Conservation (phyloP, 2,797 vertebrate genomes). For the Onychomys torridus region DNA sequence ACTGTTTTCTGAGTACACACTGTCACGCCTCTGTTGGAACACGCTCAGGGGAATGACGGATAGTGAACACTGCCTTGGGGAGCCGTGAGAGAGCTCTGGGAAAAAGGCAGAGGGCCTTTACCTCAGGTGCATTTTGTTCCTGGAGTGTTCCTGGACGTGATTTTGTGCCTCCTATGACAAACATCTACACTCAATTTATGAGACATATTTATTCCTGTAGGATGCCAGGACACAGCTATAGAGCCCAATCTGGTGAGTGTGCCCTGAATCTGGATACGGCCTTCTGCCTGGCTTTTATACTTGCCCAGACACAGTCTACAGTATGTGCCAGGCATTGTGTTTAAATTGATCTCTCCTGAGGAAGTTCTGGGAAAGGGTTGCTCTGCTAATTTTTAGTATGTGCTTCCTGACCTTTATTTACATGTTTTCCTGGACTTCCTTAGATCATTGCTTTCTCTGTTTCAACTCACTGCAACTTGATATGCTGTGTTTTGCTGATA, state of each 20-base stretch:
- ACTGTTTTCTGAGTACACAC: neutral
- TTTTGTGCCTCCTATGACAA: neutral
- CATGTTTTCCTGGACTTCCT: neutral
- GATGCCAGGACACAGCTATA: neutral
- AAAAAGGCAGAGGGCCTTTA: neutral
- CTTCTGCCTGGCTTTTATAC: neutral
- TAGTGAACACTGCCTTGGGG: neutral
- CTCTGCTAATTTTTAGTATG: neutral
- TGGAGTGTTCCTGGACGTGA: neutral
- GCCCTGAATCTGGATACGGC: neutral
- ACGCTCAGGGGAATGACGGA: neutral
- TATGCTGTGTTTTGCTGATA: neutral
- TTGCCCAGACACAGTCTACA: neutral
- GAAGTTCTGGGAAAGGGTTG: neutral
- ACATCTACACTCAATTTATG: neutral
- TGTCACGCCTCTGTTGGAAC: neutral
- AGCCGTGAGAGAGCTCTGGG: neutral
- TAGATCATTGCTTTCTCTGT: neutral
- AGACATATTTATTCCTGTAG: neutral
- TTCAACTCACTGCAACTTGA: neutral
- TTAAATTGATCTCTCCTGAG: neutral
- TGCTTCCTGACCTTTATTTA: neutral
- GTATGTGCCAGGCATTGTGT: neutral
- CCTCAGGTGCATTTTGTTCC: neutral
- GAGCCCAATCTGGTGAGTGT: neutral